These are phyloP conservation scores for Leptoclinus maculatus DNA, from an alignment of 2,797 vertebrate genomes.

Conservation along the genomic window DNA sequence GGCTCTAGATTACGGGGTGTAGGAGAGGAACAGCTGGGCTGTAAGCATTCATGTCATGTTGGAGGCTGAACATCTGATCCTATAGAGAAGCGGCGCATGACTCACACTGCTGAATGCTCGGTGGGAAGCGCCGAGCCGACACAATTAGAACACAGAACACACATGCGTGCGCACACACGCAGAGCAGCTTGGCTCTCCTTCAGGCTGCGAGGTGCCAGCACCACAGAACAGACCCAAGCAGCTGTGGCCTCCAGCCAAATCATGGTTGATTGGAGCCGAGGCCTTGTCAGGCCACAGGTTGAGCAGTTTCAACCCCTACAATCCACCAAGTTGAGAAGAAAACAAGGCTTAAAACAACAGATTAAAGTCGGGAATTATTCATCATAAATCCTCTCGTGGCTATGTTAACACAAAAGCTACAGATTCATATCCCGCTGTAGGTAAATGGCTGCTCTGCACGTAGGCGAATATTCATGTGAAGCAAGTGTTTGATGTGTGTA, in stretches of 20 bases:
- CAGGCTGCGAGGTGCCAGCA: slow-evolving; percentile 40
- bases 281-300: slow-evolving; percentile 48
- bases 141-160: slow-evolving; percentile 65
- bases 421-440: slow-evolving; percentile 28
- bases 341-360: slow-evolving; percentile 29
- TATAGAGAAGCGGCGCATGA: slow-evolving; percentile 64
- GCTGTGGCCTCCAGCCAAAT: slow-evolving; percentile 51
- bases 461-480: slow-evolving; percentile 37
- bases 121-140: slow-evolving; percentile 36
- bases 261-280: slow-evolving; percentile 37
- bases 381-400: slow-evolving; percentile 6
- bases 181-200: slow-evolving; percentile 38
- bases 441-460: slow-evolving; percentile 17
- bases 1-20: slow-evolving; percentile 24
- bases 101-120: slow-evolving; percentile 63
- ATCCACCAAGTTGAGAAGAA: slow-evolving; percentile 37
- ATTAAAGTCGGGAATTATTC: slow-evolving; percentile 29
- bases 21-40: slow-evolving; percentile 63
- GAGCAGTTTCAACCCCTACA: slow-evolving; percentile 19
- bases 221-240: slow-evolving; percentile 43
- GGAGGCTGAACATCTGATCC: slow-evolving; percentile 67
- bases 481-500: slow-evolving; percentile 41
- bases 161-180: slow-evolving; percentile 12
- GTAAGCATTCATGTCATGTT: slow-evolving; percentile 63
- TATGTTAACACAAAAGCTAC: slow-evolving; percentile 30